Conservation (phyloP, 2,797 vertebrate species). For the Poeciliopsis gracilis region DNA sequence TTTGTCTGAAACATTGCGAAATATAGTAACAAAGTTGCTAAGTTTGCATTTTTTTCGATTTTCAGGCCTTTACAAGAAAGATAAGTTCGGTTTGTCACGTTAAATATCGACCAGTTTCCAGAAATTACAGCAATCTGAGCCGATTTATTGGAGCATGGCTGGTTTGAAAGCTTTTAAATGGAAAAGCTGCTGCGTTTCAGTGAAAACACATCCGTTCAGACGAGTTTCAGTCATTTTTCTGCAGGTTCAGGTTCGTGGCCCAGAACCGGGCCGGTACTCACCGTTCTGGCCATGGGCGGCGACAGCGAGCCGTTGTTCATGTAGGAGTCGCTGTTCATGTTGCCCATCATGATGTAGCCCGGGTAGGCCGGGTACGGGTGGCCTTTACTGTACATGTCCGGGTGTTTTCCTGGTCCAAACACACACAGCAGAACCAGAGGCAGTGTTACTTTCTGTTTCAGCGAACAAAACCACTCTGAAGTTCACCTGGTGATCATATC, state of each 20-base stretch:
- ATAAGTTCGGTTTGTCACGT: not conserved
- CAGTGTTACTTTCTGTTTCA: not conserved
- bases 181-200: not conserved
- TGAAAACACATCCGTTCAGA: not conserved
- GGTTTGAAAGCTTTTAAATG: not conserved
- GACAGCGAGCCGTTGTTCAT: slow-evolving; percentile 98
- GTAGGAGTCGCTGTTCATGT: slow-evolving; percentile 96
- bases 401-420: slow-evolving; percentile 86
- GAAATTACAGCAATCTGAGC: not conserved
- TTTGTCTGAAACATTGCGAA: not conserved
- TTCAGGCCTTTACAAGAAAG: not conserved
- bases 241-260: not conserved
- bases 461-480: slow-evolving; percentile 20
- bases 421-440: slow-evolving; percentile 25
- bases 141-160: not conserved
- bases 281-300: slow-evolving; percentile 96
- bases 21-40: not conserved
- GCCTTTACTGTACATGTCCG: slow-evolving; percentile 93
- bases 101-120: not conserved
- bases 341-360: slow-evolving; percentile 99
- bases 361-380: slow-evolving; percentile 93
- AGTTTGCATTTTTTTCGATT: not conserved
- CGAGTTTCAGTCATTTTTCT: not conserved
- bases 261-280: slow-evolving; percentile 79
- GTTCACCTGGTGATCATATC: slow-evolving; percentile 66